Conservation (phyloP, 2,113 vertebrate genomes). For the Planiliza haematocheilus region DNA sequence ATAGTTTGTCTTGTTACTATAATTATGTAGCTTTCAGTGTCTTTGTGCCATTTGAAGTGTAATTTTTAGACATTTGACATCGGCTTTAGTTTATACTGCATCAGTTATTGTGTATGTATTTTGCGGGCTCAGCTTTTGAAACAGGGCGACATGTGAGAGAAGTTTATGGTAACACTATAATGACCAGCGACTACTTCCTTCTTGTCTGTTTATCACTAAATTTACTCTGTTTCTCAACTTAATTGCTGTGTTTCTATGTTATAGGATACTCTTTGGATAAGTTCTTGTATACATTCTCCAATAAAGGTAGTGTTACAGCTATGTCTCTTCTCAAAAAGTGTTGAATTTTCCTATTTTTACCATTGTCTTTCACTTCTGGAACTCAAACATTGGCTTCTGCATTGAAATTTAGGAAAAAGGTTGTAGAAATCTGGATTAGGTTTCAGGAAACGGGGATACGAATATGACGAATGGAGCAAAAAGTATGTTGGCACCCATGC, state of each 20-base stretch:
- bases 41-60: constrained; percentile 10
- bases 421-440: not conserved
- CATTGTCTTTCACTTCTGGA: too few relatives aligned
- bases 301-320: not conserved
- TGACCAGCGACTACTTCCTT: constrained; percentile 25
- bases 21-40: constrained; percentile 25
- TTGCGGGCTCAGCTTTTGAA: constrained; percentile 6
- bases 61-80: constrained; percentile 14
- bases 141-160: not conserved
- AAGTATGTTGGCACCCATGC: not conserved
- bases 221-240: too few relatives aligned
- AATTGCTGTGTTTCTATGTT: too few relatives aligned
- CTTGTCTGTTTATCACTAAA: constrained; percentile 37
- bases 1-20: constrained; percentile 33
- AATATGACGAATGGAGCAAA: not conserved
- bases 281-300: not conserved
- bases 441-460: not conserved
- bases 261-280: too few relatives aligned
- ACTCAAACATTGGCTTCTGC: too few relatives aligned
- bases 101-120: constrained; percentile 10
- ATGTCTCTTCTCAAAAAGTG: not conserved
- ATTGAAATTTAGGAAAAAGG: too few relatives aligned
- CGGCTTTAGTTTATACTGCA: not conserved
- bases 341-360: not conserved
- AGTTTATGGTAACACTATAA: constrained; percentile 45